phyloP scores from a whole-genome alignment of 2,888 invertebrate species.

The Subacronicta megacephala region DNA sequence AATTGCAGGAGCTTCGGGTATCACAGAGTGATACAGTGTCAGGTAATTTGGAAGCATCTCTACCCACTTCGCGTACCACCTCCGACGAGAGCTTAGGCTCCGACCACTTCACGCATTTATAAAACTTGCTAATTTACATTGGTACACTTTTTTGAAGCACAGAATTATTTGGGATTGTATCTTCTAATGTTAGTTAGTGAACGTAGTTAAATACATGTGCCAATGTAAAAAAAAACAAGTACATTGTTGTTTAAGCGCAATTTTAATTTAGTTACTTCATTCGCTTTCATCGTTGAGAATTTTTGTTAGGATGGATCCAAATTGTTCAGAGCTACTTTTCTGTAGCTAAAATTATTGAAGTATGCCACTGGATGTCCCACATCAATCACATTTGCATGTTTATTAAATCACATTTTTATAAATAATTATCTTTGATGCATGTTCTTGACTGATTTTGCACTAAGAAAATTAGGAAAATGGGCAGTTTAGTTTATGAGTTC shows the following conservation, averaged over 20 bases:
- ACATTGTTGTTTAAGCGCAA: constrained; percentile 16
- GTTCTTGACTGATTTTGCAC: constrained; percentile 49
- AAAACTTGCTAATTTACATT: constrained; percentile 54
- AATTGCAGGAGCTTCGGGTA: constrained; percentile 85
- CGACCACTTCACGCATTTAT: constrained; percentile 82
- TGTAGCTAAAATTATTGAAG: constrained; percentile 22
- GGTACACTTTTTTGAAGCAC: constrained; percentile 32
- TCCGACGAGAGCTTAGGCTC: constrained; percentile 81
- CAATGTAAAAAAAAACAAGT: constrained; percentile 33
- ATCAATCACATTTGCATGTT: constrained; percentile 52
- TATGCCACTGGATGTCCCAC: constrained; percentile 29
- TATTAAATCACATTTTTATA: constrained; percentile 41
- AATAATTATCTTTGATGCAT: constrained; percentile 47
- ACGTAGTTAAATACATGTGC: constrained; percentile 18
- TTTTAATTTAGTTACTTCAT: constrained; percentile 28
- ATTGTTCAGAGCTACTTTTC: constrained; percentile 22
- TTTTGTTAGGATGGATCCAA: constrained; percentile 12
- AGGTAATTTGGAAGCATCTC: constrained; percentile 88
- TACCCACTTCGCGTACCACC: constrained; percentile 86
- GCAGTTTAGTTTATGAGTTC: too few relatives aligned
- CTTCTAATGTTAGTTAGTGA: constrained; percentile 3
- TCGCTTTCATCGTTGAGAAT: constrained; percentile 37
- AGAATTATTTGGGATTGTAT: constrained; percentile 14
- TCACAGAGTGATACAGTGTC: constrained; percentile 90
- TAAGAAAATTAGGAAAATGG: too few relatives aligned